Conservation (phyloP, 2,113 vertebrate species). For the Motacilla alba region DNA sequence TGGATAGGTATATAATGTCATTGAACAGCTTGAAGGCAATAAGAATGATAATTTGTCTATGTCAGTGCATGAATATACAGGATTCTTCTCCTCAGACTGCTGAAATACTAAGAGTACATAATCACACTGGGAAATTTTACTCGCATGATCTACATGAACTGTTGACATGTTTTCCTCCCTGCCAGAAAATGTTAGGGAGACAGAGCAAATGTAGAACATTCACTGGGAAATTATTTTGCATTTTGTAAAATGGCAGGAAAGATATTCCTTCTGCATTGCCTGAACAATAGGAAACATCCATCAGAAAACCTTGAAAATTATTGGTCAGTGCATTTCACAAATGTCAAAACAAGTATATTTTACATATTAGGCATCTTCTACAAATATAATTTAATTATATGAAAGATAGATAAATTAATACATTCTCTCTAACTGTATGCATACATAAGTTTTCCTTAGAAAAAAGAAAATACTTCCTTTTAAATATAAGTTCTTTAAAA, state of each 20-base stretch:
- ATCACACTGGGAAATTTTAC: not conserved
- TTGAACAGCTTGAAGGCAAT: slow-evolving; percentile 28
- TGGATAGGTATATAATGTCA: not conserved
- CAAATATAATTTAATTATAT: not conserved
- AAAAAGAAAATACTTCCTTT: not conserved
- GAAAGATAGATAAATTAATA: not conserved
- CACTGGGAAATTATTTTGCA: not conserved
- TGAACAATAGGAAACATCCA: not conserved
- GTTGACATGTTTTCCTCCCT: not conserved
- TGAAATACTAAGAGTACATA: not conserved
- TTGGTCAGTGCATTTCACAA: not conserved
- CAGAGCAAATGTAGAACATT: not conserved
- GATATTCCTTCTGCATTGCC: not conserved
- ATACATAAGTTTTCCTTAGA: not conserved
- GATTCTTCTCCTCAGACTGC: not conserved
- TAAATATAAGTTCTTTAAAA: not conserved
- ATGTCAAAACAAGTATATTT: not conserved
- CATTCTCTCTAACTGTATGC: not conserved
- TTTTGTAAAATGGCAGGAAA: not conserved
- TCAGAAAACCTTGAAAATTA: not conserved
- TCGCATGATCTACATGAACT: not conserved
- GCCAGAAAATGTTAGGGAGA: not conserved
- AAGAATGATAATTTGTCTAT: not conserved
- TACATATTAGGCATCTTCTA: not conserved
- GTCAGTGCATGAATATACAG: not conserved